Conservation (phyloP, 2,113 vertebrate species). For the Anseranas semipalmata region DNA sequence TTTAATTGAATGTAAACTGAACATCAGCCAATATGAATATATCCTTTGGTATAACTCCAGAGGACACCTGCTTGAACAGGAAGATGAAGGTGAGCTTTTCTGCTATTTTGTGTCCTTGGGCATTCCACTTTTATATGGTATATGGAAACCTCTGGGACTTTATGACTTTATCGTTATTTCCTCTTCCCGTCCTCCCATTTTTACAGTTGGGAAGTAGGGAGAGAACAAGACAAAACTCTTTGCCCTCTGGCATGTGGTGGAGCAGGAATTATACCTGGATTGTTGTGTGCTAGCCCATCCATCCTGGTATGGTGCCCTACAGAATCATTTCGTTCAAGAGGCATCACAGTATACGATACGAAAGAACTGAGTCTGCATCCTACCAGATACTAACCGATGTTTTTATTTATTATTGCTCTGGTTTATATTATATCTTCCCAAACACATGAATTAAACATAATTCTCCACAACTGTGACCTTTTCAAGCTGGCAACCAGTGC, state of each 20-base stretch:
- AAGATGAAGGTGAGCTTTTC: conserved; percentile 74
- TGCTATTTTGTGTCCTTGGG: neutral
- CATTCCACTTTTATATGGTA: neutral
- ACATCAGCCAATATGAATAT: conserved; percentile 61
- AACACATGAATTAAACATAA: neutral
- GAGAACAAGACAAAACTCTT: neutral
- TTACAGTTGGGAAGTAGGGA: neutral
- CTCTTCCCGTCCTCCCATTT: neutral
- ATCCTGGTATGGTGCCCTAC: neutral
- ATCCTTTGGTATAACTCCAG: conserved; percentile 91
- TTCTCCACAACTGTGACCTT: neutral
- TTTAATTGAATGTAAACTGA: conserved; percentile 88
- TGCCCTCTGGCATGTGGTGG: neutral
- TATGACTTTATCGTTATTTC: neutral
- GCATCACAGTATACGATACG: neutral
- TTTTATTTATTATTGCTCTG: neutral
- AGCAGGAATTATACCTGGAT: neutral
- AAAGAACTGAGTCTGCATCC: neutral
- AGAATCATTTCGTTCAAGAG: neutral
- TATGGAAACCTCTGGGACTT: neutral
- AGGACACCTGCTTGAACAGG: conserved; percentile 75
- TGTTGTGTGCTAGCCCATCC: neutral
- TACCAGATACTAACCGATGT: neutral
- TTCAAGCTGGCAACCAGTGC: neutral
- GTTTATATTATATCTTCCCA: neutral